Base-by-base conservation (phyloP, 2,888 invertebrate genomes). In the Scaeva pyrastri region DNA sequence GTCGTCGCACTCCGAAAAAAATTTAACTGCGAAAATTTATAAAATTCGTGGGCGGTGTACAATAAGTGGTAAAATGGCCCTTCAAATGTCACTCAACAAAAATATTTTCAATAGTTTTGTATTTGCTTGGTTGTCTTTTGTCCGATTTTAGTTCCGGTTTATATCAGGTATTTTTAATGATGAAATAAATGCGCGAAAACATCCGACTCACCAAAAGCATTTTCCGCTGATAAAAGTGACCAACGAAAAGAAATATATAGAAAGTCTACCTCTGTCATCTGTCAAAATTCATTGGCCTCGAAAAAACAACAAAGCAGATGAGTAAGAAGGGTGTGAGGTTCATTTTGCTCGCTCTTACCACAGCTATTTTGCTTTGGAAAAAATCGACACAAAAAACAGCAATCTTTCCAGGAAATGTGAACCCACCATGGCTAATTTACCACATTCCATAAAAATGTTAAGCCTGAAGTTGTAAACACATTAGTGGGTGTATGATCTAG, bases 121-220 rank as follows among this genome's bases (percentile, higher is more conserved):
- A 72, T 62, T 72, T 41, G 50, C 26, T 68, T 80, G 19, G 1
- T 73, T 31, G 36, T 50, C 39, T 71, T 26, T 48, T 68, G 39
- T 39, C 21, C 62, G 60, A 68, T 45, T 76, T 75, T 72, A 60
- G 39, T 76, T 60, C 41, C 58, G 71, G 45, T 55, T 66, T 39
- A 19, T 80, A 82, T 88, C 88, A 88, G 84, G 88, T 88, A 81
- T 88, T 76, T 75, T 73, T 72, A 64, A 87, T 88, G 70, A 84
- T 87, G 86, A 82, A 88, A 87, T 87, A 87, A 88, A 88, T 88
- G 85, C 88, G 89, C 89, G 88, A 84, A 88, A 88, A 83, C 75
- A 64, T 75, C 52, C 83, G 78, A 88, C 75, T 79, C 73, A 74
- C 83, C 88, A 89, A 78, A 88, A 88, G 88, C 89, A 89, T 89